Conservation (phyloP, 2,797 vertebrate genomes). For the Acrossocheilus wenchowensis region DNA sequence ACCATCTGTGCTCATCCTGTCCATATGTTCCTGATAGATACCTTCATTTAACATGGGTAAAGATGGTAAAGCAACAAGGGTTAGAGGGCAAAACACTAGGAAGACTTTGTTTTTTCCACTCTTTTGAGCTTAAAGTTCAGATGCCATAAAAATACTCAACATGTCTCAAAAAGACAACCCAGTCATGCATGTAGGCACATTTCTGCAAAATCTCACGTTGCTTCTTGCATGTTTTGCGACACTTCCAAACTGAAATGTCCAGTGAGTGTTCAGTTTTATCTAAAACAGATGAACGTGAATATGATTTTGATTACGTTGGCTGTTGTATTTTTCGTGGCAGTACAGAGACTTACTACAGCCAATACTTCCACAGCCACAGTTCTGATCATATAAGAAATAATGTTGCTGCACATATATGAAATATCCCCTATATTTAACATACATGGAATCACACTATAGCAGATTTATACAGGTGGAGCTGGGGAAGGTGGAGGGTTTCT, state of each 20-base stretch:
- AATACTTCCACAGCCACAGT: background rate
- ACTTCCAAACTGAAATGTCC: background rate
- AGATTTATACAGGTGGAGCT: too few relatives aligned
- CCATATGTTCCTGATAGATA: slow-evolving; percentile 43
- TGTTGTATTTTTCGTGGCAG: background rate
- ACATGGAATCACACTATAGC: background rate
- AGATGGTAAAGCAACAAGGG: slow-evolving; percentile 15
- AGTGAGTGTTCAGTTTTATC: background rate
- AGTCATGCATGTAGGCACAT: background rate
- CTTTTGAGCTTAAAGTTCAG: background rate
- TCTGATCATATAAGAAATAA: background rate
- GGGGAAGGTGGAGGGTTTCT: too few relatives aligned
- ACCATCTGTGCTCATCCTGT: slow-evolving; percentile 36
- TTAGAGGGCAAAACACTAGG: slow-evolving; percentile 8
- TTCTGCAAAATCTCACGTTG: background rate
- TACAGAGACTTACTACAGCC: background rate
- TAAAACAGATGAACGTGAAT: background rate
- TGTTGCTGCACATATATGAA: background rate
- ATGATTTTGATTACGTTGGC: background rate
- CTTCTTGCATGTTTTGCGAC: background rate
- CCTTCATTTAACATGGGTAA: slow-evolving; percentile 40
- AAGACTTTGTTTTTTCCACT: background rate
- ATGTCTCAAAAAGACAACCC: background rate
- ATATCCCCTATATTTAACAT: background rate
- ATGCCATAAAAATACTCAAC: background rate